Base-by-base conservation (phyloP, 2,888 invertebrate genomes). In the Troides oblongomaculatus region DNA sequence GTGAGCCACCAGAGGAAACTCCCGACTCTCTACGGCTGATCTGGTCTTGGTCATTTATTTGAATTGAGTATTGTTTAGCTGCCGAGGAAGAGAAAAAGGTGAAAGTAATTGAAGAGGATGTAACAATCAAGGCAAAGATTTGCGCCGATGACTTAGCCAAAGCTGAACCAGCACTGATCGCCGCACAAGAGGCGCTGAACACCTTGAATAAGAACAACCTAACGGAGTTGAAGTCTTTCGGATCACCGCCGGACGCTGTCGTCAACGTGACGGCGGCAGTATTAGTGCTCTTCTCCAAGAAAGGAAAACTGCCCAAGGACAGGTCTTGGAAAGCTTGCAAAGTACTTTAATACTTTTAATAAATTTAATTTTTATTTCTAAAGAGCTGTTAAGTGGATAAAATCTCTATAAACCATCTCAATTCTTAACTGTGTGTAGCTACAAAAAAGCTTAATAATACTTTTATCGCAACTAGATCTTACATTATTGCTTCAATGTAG, bases 211-310 rank as follows among this genome's bases (percentile, higher is more conserved):
- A 99, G 92, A 96, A 95, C 81, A 99, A 99, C 85, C 88, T 99
- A 74, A 98, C 98, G 0, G 99, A 99, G 89, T 87, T 99, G 81
- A 98, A 98, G 84, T 97, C 98, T 0, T 98, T 99, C 84, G 97
- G 97, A 0, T 95, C 97, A 6, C 99, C 99, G 6, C 97, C 98
- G 0, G 95, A 95, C 59, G 97, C 97, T 67, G 98, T 98, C 0
- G 96, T 97, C 0, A 96, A 95, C 77, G 98, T 98, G 0, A 95
- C 95, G 12, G 96, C 97, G 1, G 98, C 98, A 10, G 98, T 98
- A 5, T 93, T 98, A 75, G 97, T 98, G 3, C 90, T 99, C n/a
- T 95, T 98, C 78, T 93, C 96, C 0, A 94, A 94, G 71, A 96
- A 95, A 81, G 97, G 97, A 5, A 97, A 97, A 87, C 93, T 98